Evolutionary conservation across 2,888 invertebrate genomes (phyloP).

Genomic region (Pecten maximus): DNA sequence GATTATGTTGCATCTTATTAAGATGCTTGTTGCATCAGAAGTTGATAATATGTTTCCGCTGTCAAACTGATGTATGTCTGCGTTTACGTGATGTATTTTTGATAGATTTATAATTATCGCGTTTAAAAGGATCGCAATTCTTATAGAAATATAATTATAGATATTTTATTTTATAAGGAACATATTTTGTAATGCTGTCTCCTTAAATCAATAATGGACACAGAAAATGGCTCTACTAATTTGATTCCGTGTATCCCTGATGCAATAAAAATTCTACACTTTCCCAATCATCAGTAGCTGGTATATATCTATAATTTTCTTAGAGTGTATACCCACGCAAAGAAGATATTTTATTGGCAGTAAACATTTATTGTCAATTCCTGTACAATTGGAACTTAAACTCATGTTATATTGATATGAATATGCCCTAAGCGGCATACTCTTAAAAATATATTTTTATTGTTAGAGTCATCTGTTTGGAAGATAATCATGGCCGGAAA

Average conservation of each 20-base stretch:
- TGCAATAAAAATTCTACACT: background rate
- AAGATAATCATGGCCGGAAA: background rate
- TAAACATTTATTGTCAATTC: conserved; percentile 7
- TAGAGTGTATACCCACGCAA: background rate
- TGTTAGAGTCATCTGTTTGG: background rate
- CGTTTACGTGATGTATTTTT: background rate
- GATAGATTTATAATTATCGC: background rate
- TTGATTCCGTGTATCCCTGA: background rate
- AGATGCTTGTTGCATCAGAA: background rate
- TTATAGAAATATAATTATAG: background rate
- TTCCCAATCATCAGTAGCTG: background rate
- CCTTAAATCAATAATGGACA: background rate
- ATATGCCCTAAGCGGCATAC: background rate
- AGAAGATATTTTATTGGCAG: background rate
- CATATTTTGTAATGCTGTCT: background rate
- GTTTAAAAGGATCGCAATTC: background rate
- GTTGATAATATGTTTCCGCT: background rate
- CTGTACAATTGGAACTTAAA: background rate
- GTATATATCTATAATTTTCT: background rate
- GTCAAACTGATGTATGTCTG: background rate
- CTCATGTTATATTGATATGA: background rate
- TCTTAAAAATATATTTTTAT: background rate
- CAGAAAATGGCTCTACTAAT: background rate
- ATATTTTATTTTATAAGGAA: background rate
- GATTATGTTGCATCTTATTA: background rate